Conservation (phyloP, 2,113 vertebrate genomes). For the Onychorhynchus coronatus region DNA sequence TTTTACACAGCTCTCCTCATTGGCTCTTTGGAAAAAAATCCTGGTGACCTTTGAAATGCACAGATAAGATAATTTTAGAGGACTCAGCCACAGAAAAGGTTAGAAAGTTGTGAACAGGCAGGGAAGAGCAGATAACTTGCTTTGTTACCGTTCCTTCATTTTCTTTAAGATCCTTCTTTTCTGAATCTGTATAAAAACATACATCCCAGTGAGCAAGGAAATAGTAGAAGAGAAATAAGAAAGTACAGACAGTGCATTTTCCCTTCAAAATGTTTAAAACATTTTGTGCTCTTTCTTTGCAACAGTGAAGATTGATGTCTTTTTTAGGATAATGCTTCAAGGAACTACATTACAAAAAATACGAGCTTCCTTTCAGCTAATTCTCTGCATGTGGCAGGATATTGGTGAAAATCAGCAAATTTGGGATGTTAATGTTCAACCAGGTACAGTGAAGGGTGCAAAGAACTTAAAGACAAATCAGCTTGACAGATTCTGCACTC, state of each 20-base stretch:
- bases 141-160: neutral
- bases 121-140: neutral
- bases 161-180: slow-evolving; percentile 21
- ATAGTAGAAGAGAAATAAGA: slow-evolving; percentile 54
- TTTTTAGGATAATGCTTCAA: slow-evolving; percentile 72
- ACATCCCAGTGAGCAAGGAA: slow-evolving; percentile 57
- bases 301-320: slow-evolving; percentile 85
- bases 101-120: neutral
- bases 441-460: slow-evolving; percentile 77
- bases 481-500: slow-evolving; percentile 72
- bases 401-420: slow-evolving; percentile 78
- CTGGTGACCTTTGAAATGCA: neutral
- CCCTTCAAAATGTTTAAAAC: slow-evolving; percentile 68
- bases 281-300: slow-evolving; percentile 72
- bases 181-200: slow-evolving; percentile 55
- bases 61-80: neutral
- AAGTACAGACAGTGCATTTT: slow-evolving; percentile 77
- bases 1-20: neutral
- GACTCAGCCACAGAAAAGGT: neutral
- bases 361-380: slow-evolving; percentile 68
- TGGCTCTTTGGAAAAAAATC: neutral
- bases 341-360: slow-evolving; percentile 73
- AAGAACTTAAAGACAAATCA: slow-evolving; percentile 71
- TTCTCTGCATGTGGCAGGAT: slow-evolving; percentile 81
- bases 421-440: slow-evolving; percentile 86